Evolutionary conservation across 1,140 invertebrate species (phyloP), one percentile per base, ranked within the genome.

Genomic region (Penaeus chinensis): DNA sequence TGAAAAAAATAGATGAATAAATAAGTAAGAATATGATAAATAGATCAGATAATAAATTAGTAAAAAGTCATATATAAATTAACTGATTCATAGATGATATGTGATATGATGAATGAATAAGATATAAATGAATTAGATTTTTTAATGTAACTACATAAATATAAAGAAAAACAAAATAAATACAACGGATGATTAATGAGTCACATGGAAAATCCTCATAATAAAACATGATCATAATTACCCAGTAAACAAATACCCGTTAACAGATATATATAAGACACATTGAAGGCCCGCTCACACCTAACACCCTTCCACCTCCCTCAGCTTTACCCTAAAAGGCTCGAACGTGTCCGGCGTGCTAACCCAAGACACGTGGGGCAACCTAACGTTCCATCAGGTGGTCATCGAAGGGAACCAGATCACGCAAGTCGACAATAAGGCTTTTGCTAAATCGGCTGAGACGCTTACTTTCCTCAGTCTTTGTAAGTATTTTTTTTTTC

Each of bases 311-410:
- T 11, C 54, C 54, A 10, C 10, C 54, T 13, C 22, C 60, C 10
- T 20, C 81, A 83, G 81, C n/a, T 83, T 83, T 47, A 83, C 81
- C 11, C n/a, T 83, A 13, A 32, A 54, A 16, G 81, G 81, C 3
- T 71, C 81, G 19, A 83, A 83, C 63, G 42, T 83, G 81, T 66
- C 24, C 22, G 81, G 81, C 24, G 81, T 83, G 81, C n/a, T 83
- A 27, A 83, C 42, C 63, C 81, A 83, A 47, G 81, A 83, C 20
- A 65, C 71, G 66, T 71, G 65, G 81, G 81, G 81, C 8, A 42
- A 65, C 42, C 65, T 83, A 1, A 22, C 22, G 27, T 83, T 83
- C 27, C 47, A 37, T 22, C 81, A 83, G 81, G 81, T 83, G 18
- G 7, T 69, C 19, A 71, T 83, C 65, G 60, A 22, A 3, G 19